Conservation (phyloP, 2,888 invertebrate species). For the Philaethria dido region DNA sequence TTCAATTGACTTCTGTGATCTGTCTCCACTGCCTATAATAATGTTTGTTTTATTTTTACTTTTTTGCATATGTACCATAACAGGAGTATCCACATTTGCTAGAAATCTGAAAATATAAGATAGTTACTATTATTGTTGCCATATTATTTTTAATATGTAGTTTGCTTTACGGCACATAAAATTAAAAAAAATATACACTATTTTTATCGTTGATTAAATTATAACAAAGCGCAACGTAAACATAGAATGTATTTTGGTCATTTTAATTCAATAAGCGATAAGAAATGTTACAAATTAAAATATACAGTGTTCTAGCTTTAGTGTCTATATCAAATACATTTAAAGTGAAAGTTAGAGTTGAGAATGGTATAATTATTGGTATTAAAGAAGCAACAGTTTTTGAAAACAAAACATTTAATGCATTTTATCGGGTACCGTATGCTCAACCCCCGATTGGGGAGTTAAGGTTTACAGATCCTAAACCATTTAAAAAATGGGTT, state of each 20-base stretch:
- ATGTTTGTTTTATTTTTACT: conserved; percentile 58
- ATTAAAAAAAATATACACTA: neutral
- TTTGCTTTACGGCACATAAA: neutral
- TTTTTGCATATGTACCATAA: conserved; percentile 56
- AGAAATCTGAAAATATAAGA: conserved; percentile 64
- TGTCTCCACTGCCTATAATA: conserved; percentile 54
- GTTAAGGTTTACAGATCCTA: conserved; percentile 71
- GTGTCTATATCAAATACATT: conserved; percentile 45
- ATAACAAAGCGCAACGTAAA: conserved; percentile 29
- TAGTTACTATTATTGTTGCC: neutral
- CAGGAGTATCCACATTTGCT: conserved; percentile 56
- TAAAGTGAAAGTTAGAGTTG: conserved; percentile 59
- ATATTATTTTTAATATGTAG: neutral
- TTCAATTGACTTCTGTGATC: conserved; percentile 53
- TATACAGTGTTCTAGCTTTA: conserved; percentile 49
- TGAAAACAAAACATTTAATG: conserved; percentile 58
- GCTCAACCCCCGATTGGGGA: conserved; percentile 64
- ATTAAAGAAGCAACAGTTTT: conserved; percentile 58
- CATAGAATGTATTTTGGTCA: conserved; percentile 20
- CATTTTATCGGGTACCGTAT: conserved; percentile 75
- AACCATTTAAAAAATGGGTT: conserved; percentile 67
- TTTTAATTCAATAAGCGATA: conserved; percentile 28
- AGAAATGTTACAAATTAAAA: conserved; percentile 50
- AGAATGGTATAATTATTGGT: conserved; percentile 65
- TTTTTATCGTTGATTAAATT: neutral